Conservation (phyloP, 2,888 invertebrate genomes). For the Euzophera pinguis region DNA sequence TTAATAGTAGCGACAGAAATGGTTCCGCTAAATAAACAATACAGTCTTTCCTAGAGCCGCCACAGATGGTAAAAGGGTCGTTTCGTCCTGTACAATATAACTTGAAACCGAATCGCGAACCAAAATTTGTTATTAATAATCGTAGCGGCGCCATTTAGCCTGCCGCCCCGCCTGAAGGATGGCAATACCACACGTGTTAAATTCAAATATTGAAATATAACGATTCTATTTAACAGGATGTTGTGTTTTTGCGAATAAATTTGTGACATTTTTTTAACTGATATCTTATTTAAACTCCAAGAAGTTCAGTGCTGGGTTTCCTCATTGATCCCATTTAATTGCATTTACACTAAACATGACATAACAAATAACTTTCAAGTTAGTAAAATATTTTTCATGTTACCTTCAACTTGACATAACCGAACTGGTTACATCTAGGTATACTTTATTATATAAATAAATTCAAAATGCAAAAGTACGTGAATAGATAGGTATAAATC, state of each 20-base stretch:
- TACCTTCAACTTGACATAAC: too few species aligned
- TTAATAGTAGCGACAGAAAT: conserved; percentile 46
- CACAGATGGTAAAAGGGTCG: conserved; percentile 63
- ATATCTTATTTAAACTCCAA: too few species aligned
- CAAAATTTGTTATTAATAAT: conserved; percentile 75
- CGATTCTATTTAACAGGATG: not conserved
- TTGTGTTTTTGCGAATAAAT: not conserved
- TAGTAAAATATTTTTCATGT: too few species aligned
- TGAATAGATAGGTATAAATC: too few species aligned
- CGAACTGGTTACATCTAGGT: too few species aligned
- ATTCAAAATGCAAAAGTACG: too few species aligned
- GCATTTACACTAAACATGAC: too few species aligned
- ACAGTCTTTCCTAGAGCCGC: conserved; percentile 55
- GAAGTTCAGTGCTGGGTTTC: too few species aligned
- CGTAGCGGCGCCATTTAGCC: conserved; percentile 71
- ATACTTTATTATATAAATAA: too few species aligned
- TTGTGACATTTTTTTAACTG: too few species aligned
- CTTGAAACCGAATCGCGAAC: conserved; percentile 61
- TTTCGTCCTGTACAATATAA: conserved; percentile 53
- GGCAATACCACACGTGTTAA: conserved; percentile 34
- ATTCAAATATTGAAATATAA: not conserved
- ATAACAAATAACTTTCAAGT: too few species aligned
- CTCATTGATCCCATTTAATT: too few species aligned
- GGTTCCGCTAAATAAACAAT: conserved; percentile 71
- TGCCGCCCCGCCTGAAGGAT: conserved; percentile 29